phyloP scores from a whole-genome alignment of 1,140 invertebrate genomes.

The Probaryconus sp. region DNA sequence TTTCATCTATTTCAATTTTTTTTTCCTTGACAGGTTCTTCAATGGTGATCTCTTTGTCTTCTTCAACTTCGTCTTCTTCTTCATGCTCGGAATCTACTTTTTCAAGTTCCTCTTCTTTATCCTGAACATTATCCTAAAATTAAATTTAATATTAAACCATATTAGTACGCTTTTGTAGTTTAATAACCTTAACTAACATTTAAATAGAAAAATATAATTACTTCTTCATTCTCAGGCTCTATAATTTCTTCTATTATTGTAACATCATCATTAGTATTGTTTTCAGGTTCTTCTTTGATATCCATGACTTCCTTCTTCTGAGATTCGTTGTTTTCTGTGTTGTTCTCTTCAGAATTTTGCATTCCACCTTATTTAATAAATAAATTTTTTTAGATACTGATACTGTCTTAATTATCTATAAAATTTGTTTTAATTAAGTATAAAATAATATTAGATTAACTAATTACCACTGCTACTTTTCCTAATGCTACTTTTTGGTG shows the following conservation, averaged over 20 bases:
- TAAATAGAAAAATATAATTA: constrained; percentile 55
- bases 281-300: constrained; percentile 65
- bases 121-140: not conserved
- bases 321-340: constrained; percentile 57
- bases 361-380: constrained; percentile 49
- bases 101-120: constrained; percentile 1
- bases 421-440: constrained; percentile 6
- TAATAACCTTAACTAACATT: no score
- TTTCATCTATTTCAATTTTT: constrained; percentile 57
- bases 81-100: constrained; percentile 55
- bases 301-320: constrained; percentile 66
- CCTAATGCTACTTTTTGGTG: constrained; percentile 48
- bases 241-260: constrained; percentile 67
- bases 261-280: constrained; percentile 64
- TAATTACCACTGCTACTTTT: constrained; percentile 71
- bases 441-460: constrained; percentile 23
- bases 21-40: constrained; percentile 55
- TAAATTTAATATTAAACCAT: not conserved
- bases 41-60: constrained; percentile 30
- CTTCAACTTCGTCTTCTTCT: constrained; percentile 49
- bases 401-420: constrained; percentile 5
- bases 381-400: not conserved
- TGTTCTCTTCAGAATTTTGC: constrained; percentile 64
- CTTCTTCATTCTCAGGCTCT: constrained; percentile 72
- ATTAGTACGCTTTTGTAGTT: no score